These are phyloP conservation scores for Tragopan temminckii DNA, from an alignment of 2,797 vertebrate species.

Conservation along the genomic window DNA sequence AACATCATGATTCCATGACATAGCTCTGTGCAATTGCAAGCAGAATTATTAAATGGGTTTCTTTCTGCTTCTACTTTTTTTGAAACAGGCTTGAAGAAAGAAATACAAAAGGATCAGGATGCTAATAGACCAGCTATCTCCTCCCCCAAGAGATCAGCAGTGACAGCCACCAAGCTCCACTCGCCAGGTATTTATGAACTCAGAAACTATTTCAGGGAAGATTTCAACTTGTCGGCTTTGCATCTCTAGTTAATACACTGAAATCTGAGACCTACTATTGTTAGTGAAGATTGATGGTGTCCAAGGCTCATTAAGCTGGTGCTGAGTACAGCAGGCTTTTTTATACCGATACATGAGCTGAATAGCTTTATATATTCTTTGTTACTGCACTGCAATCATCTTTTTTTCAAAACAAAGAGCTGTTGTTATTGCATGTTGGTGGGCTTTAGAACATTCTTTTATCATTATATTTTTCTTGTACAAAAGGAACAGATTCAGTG, in stretches of 20 bases:
- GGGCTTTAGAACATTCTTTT: not conserved
- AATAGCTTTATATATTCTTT: slow-evolving; percentile 13
- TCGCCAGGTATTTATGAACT: slow-evolving; percentile 87
- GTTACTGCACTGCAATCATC: not conserved
- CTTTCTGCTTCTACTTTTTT: not conserved
- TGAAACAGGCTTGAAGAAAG: slow-evolving; percentile 87
- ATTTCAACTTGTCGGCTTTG: not conserved
- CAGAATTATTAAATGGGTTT: not conserved
- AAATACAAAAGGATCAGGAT: slow-evolving; percentile 87
- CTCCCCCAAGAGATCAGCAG: slow-evolving; percentile 88
- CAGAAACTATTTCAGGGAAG: not conserved
- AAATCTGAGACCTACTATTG: not conserved
- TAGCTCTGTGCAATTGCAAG: not conserved
- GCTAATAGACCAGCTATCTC: slow-evolving; percentile 77
- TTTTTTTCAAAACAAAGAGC: not conserved
- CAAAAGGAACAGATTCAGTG: not conserved
- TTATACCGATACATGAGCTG: not conserved
- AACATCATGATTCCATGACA: not conserved
- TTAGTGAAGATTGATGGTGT: not conserved
- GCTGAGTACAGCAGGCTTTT: not conserved
- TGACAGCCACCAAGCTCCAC: slow-evolving; percentile 88
- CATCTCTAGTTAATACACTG: slow-evolving; percentile 17
- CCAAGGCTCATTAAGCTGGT: slow-evolving; percentile 34
- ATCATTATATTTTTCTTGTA: not conserved
- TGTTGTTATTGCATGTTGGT: not conserved